Base-by-base conservation (phyloP, 2,888 invertebrate species). In the Drosophila barbarae region DNA sequence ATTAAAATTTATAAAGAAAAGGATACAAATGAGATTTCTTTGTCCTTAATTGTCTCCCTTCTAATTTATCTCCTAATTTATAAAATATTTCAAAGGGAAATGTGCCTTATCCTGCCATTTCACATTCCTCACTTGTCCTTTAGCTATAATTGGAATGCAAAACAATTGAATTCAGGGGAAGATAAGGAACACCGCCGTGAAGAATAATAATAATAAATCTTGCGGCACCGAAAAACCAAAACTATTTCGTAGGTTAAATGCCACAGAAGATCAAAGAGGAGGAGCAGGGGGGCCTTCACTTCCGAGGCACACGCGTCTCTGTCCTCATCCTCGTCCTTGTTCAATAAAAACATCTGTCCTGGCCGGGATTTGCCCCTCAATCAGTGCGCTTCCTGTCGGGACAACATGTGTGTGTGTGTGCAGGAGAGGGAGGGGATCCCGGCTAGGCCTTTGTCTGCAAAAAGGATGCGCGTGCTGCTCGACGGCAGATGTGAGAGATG, bases 321-420 rank as follows among this genome's bases (percentile, higher is more conserved):
- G 36, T 56, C 51, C 56, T 50, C 23, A 39, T 61, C 42, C 38
- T 23, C 23, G 41, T 42, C 44, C 44, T 26, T 15, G 26, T 21
- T 12, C 65, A 61, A 47, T 36, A 34, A 53, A 82, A 79, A 85
- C 85, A 85, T 79, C 85, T 79, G 79, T 80, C 85, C 83, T 47
- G 46, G 30, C 74, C 73, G 52, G 66, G 76, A 81, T 73, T 68
- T 82, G 78, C 80, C 74, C 69, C 84, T 85, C 79, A 79, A 79
- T 79, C 79, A 79, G 84, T 84, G 86, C 82, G 86, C 74, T 85
- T 81, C 81, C 81, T 81, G 81, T 60, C 76, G 42, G 61, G 61
- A 60, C 70, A 71, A 85, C 85, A 80, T 82, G 82, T 84, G 84
- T 76, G 57, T 84, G 84, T 76, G 57, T 30, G 30, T 32, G 13